These are phyloP conservation scores for Scylla paramamosain DNA, from an alignment of 1,140 invertebrate species.

Conservation along the genomic window DNA sequence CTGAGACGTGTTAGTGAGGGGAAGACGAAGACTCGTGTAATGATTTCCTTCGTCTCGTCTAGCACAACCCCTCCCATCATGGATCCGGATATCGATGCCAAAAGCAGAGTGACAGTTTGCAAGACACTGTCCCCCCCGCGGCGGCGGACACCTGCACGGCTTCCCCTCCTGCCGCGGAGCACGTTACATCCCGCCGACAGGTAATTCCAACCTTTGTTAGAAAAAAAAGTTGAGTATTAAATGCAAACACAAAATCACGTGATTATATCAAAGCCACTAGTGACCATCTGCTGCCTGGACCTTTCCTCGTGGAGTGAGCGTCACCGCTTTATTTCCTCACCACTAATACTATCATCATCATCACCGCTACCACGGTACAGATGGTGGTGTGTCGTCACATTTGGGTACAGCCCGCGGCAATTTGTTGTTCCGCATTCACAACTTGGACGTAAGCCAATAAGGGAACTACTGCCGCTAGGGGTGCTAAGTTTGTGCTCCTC, in stretches of 20 bases:
- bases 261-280: neutral
- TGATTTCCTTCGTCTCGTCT: neutral
- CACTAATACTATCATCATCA: neutral
- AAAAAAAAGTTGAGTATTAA: neutral
- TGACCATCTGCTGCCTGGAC: neutral
- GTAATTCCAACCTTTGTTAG: neutral
- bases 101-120: conserved; percentile 10
- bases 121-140: neutral
- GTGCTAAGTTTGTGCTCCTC: conserved; percentile 59
- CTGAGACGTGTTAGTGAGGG: neutral
- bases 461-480: conserved; percentile 49
- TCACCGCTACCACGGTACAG: neutral
- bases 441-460: conserved; percentile 52
- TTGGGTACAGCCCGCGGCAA: conserved; percentile 58
- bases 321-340: neutral
- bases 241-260: neutral
- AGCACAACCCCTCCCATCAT: neutral
- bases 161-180: neutral
- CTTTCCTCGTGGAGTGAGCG: neutral
- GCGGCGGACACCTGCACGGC: neutral
- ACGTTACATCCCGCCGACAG: neutral
- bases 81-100: conserved; percentile 18
- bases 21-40: neutral
- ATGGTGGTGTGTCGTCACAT: conserved; percentile 39
- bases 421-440: conserved; percentile 60